A percentile compares a stretch with the other conserved stretches of the same genome.
Evolutionary conservation across 2,797 vertebrate species (phyloP).

Genomic region (Argyrosomus regius): DNA sequence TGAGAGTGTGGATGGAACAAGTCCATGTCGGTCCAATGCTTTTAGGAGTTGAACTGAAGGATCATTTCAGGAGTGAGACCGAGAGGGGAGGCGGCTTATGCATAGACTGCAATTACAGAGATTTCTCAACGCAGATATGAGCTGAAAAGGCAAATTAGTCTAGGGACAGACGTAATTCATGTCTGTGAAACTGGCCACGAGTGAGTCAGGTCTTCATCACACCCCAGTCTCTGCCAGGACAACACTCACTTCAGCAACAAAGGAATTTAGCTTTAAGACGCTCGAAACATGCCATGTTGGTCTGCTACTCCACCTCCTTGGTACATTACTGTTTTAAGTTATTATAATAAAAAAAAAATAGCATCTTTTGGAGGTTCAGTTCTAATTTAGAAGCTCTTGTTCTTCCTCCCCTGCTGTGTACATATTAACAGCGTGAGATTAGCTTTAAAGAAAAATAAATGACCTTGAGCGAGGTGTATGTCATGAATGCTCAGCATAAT

Average conservation of each 20-base stretch:
- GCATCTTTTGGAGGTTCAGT: slow-evolving; percentile 15
- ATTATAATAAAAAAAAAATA: neutral
- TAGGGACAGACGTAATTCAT: slow-evolving; percentile 61
- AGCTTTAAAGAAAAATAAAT: slow-evolving; percentile 17
- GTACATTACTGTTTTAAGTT: slow-evolving; percentile 6
- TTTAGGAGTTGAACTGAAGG: slow-evolving; percentile 31
- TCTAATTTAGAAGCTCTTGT: slow-evolving; percentile 24
- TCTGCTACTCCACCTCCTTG: slow-evolving; percentile 1
- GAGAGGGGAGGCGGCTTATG: slow-evolving; percentile 43
- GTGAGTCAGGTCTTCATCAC: slow-evolving; percentile 64
- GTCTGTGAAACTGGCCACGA: slow-evolving; percentile 65
- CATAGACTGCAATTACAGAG: slow-evolving; percentile 53
- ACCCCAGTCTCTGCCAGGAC: slow-evolving; percentile 24
- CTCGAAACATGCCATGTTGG: slow-evolving; percentile 18
- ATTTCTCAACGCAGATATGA: slow-evolving; percentile 60
- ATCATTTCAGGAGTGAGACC: slow-evolving; percentile 42
- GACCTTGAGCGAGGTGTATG: slow-evolving; percentile 53
- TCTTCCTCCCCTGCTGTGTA: slow-evolving; percentile 23
- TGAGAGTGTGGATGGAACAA: slow-evolving; percentile 23
- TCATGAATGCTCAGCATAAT: slow-evolving; percentile 27
- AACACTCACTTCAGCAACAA: slow-evolving; percentile 57
- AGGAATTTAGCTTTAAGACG: slow-evolving; percentile 41
- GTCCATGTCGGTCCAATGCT: slow-evolving; percentile 27
- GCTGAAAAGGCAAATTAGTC: slow-evolving; percentile 74
- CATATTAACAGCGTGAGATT: slow-evolving; percentile 36